Evolutionary conservation across 2,888 invertebrate genomes (phyloP).

Genomic region (Orthonevra nobilis): DNA sequence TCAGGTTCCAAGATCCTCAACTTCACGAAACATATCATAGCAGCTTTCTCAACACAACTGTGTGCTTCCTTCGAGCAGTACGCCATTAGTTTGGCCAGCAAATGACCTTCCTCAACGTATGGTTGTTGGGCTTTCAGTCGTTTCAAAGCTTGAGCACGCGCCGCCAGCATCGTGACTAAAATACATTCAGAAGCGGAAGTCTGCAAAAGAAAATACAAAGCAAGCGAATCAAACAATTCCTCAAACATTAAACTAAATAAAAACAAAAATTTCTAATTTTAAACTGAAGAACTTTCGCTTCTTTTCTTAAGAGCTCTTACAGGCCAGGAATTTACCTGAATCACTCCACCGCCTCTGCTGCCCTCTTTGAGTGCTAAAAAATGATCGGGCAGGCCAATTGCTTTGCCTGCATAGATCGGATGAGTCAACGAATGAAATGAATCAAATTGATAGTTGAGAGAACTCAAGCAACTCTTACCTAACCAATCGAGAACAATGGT

Average conservation of each 20-base stretch:
- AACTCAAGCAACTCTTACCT: constrained; percentile 82
- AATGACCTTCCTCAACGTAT: constrained; percentile 92
- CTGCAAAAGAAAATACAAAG: constrained; percentile 80
- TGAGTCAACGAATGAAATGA: constrained; percentile 9
- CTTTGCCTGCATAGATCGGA: constrained; percentile 88
- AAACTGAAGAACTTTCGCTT: constrained; percentile 2
- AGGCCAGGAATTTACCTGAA: too few species aligned
- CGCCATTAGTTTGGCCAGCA: constrained; percentile 95
- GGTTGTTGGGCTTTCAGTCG: constrained; percentile 91
- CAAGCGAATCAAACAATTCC: constrained; percentile 13
- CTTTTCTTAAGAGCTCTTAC: too few species aligned
- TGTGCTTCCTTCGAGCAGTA: constrained; percentile 95
- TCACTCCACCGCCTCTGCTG: constrained; percentile 95
- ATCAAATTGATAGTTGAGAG: constrained; percentile 30
- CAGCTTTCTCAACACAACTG: constrained; percentile 95
- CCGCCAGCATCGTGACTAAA: constrained; percentile 94
- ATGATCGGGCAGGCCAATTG: constrained; percentile 94
- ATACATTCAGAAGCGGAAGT: constrained; percentile 98
- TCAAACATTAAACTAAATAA: neutral
- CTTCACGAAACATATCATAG: constrained; percentile 96
- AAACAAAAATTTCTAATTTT: too few species aligned
- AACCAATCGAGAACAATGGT: constrained; percentile 98
- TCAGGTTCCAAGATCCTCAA: constrained; percentile 93
- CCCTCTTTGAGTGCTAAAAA: constrained; percentile 92
- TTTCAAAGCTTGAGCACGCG: constrained; percentile 93